Conservation (phyloP, 1,140 invertebrate genomes). For the Orius insidiosus region DNA sequence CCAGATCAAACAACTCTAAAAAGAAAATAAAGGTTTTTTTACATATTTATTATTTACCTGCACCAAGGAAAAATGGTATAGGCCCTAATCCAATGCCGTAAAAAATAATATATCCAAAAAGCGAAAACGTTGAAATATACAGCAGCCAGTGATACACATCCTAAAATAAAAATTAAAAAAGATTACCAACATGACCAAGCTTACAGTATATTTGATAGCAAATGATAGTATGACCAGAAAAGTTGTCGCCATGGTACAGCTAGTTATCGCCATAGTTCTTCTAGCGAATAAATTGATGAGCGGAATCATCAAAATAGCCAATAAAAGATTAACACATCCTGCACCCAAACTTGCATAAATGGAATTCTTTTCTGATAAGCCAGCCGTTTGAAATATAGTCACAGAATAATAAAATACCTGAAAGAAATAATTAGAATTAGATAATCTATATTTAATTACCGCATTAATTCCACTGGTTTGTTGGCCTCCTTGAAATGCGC, state of each 20-base stretch:
- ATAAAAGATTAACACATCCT: constrained; percentile 48
- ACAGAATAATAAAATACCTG: constrained; percentile 70
- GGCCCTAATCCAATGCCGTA: constrained; percentile 73
- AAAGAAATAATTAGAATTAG: constrained; percentile 8
- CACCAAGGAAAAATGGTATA: constrained; percentile 77
- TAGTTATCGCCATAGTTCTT: constrained; percentile 36
- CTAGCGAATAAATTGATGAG: constrained; percentile 38
- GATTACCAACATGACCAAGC: no score
- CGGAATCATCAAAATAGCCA: constrained; percentile 41
- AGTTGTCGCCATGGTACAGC: constrained; percentile 30
- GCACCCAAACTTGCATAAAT: constrained; percentile 55
- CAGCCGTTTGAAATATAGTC: constrained; percentile 47
- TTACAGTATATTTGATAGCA: constrained; percentile 39
- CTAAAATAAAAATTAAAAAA: constrained; percentile 37
- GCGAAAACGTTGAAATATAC: constrained; percentile 47
- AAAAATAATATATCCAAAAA: constrained; percentile 58
- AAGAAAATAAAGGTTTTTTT: constrained; percentile 2
- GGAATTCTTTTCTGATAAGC: constrained; percentile 31
- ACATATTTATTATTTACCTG: constrained; percentile 29
- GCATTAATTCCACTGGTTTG: constrained; percentile 77
- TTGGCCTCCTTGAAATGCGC: constrained; percentile 59
- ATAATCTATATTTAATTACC: no score
- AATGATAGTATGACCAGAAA: constrained; percentile 36
- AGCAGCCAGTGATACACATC: constrained; percentile 44
- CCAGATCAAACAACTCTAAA: constrained; percentile 72